Conservation (phyloP, 2,888 invertebrate species). For the Volucella inanis region DNA sequence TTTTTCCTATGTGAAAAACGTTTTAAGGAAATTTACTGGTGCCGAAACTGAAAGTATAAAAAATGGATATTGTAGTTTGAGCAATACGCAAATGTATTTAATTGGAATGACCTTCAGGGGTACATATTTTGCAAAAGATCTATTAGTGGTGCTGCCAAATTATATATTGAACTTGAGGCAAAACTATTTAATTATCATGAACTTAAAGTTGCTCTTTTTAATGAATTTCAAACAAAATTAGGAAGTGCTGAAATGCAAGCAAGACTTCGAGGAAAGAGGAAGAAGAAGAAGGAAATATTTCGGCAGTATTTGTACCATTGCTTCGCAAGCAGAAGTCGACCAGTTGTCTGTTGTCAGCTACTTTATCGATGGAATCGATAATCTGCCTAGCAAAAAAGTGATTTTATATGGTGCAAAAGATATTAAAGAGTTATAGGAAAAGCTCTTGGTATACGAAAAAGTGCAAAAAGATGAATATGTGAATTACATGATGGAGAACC, state of each 20-base stretch:
- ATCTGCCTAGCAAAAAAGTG: no score
- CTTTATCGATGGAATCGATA: no score
- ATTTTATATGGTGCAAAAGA: no score
- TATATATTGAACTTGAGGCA: slow-evolving; percentile 11
- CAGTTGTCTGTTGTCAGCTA: no score
- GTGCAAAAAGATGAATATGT: no score
- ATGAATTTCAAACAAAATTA: slow-evolving; percentile 5
- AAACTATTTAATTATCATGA: slow-evolving; percentile 2
- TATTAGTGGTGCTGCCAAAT: not conserved
- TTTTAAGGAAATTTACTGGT: slow-evolving; percentile 2
- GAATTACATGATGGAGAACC: no score
- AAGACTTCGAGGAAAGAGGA: slow-evolving; percentile 10
- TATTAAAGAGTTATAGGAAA: no score
- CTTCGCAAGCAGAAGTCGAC: no score
- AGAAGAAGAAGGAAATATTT: no score
- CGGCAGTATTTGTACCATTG: no score
- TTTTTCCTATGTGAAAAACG: slow-evolving; percentile 21
- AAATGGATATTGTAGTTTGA: slow-evolving; percentile 8
- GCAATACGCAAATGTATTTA: not conserved
- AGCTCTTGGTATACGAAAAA: no score
- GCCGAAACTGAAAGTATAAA: not conserved
- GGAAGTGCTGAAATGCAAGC: slow-evolving; percentile 8
- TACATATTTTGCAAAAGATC: slow-evolving; percentile 1
- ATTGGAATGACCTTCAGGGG: slow-evolving; percentile 1
- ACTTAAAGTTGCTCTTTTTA: not conserved